Evolutionary conservation across 2,113 vertebrate species (phyloP).

Genomic region (Sapayoa aenigma): DNA sequence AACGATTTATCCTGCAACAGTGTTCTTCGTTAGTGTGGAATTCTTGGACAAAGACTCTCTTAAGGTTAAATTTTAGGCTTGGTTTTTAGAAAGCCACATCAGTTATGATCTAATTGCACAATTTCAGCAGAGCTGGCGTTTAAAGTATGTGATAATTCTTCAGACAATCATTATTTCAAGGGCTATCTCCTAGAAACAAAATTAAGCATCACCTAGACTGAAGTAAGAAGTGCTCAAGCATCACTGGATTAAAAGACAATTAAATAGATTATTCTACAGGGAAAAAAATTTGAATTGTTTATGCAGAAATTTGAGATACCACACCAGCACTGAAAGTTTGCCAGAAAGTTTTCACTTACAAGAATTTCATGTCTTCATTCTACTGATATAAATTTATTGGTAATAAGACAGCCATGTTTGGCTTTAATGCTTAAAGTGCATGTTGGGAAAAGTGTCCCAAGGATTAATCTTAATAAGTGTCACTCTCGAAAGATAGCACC

Average conservation of each 20-base stretch:
- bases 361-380: neutral
- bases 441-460: neutral
- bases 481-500: neutral
- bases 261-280: neutral
- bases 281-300: neutral
- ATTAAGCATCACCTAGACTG: slow-evolving; percentile 13
- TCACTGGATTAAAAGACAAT: neutral
- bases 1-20: neutral
- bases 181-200: slow-evolving; percentile 30
- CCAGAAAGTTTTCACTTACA: neutral
- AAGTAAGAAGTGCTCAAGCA: neutral
- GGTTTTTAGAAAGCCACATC: slow-evolving; percentile 44
- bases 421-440: neutral
- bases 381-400: neutral
- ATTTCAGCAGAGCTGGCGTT: slow-evolving; percentile 44
- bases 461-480: neutral
- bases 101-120: slow-evolving; percentile 40
- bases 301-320: neutral
- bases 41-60: neutral
- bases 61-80: slow-evolving; percentile 22
- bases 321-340: neutral
- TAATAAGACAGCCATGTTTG: neutral
- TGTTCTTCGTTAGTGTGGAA: neutral
- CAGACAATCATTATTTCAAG: slow-evolving; percentile 42
- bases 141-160: slow-evolving; percentile 66